Evolutionary conservation across 1,140 invertebrate species (phyloP).

Genomic region (Akabosia matsudoensis): DNA sequence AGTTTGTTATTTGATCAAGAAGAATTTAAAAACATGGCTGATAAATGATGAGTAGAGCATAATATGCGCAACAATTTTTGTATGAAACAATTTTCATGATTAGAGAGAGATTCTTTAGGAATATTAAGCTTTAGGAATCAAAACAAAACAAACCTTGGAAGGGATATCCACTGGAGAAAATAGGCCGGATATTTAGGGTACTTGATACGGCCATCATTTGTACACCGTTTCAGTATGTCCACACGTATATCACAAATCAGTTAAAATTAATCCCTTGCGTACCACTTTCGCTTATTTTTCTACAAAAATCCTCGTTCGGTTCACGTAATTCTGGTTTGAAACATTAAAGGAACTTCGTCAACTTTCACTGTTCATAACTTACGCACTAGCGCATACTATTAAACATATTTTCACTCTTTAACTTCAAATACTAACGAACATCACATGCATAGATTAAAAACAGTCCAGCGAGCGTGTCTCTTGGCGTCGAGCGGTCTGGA

Average conservation of each 20-base stretch:
- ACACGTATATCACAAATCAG: not conserved
- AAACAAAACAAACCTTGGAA: constrained; percentile 48
- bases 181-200: constrained; percentile 49
- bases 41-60: not conserved
- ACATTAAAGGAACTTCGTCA: no score
- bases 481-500: constrained; percentile 44
- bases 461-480: not conserved
- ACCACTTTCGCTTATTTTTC: no score
- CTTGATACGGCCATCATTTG: constrained; percentile 48
- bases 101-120: not conserved
- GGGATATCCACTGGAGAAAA: constrained; percentile 50
- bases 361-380: no score
- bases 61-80: not conserved
- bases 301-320: no score
- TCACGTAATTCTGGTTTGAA: no score
- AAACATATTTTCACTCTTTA: no score
- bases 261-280: no score
- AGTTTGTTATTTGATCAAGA: constrained; percentile 2
- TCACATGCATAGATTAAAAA: no score
- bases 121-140: not conserved
- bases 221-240: not conserved
- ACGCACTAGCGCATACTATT: no score
- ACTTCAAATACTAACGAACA: no score
- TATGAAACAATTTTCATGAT: no score
- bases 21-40: not conserved